These are phyloP conservation scores for Macropus fuliginosus DNA, from an alignment of 2,797 vertebrate species.

Conservation along the genomic window DNA sequence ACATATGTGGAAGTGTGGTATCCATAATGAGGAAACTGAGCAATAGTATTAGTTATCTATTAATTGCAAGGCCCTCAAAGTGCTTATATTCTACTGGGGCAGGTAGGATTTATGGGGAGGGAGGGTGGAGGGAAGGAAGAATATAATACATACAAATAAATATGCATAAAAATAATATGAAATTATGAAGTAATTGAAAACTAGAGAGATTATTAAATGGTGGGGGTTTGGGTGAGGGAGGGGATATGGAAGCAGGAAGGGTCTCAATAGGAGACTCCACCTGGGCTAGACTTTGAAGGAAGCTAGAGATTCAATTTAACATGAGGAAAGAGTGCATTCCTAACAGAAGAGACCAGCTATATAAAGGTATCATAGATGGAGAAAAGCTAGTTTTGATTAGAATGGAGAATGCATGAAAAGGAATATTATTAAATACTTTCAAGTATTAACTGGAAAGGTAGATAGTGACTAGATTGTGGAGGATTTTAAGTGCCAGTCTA, in stretches of 20 bases:
- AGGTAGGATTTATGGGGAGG: not conserved
- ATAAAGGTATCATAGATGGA: not conserved
- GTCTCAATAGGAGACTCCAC: not conserved
- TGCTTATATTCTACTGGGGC: slow-evolving; percentile 3
- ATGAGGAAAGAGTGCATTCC: not conserved
- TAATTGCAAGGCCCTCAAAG: not conserved
- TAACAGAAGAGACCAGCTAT: not conserved
- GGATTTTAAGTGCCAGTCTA: not conserved
- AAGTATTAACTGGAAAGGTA: not conserved
- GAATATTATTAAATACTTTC: not conserved
- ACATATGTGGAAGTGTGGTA: not conserved
- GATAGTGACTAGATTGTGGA: not conserved
- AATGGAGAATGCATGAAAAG: not conserved
- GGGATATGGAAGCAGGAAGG: not conserved
- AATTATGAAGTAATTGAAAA: not conserved
- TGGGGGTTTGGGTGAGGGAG: too few species aligned
- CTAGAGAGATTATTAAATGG: not conserved
- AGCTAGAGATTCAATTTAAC: not conserved
- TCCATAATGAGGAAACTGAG: not conserved
- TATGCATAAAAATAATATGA: not conserved
- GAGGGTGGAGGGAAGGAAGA: too few species aligned
- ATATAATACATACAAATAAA: not conserved
- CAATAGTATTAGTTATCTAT: not conserved
- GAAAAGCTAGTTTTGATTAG: not conserved
- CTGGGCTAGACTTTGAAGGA: not conserved